These are phyloP conservation scores for Leiothrix lutea DNA, from an alignment of 2,113 vertebrate species.

Conservation along the genomic window DNA sequence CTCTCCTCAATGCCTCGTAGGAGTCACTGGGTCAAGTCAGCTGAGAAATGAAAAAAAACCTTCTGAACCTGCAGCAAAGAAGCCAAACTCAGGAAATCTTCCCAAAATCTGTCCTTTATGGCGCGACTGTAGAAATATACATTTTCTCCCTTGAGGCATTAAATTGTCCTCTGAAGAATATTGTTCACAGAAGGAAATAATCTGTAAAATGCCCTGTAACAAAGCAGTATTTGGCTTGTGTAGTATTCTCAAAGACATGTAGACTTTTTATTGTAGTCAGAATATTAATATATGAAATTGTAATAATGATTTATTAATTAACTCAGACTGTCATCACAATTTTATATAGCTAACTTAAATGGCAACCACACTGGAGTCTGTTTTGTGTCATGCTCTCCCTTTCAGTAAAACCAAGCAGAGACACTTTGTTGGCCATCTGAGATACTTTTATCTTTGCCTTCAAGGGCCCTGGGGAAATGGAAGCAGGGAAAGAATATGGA, in stretches of 20 bases:
- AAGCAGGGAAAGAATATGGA: constrained; percentile 14
- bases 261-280: neutral
- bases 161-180: constrained; percentile 17
- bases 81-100: constrained; percentile 5
- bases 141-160: neutral
- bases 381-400: constrained; percentile 17
- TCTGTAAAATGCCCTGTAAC: neutral
- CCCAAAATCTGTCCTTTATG: neutral
- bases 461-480: neutral
- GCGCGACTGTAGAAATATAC: neutral
- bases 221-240: neutral
- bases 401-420: constrained; percentile 12
- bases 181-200: constrained; percentile 6
- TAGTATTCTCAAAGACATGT: neutral
- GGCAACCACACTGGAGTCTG: neutral
- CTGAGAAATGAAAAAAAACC: neutral
- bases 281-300: constrained; percentile 17
- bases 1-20: neutral
- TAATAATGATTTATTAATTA: constrained; percentile 49
- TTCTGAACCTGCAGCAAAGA: neutral
- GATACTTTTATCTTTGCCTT: constrained; percentile 49
- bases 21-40: neutral
- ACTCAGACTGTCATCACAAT: constrained; percentile 10
- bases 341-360: constrained; percentile 13
- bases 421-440: constrained; percentile 15